Conservation (phyloP, 2,113 vertebrate genomes). For the Nesoenas mayeri region DNA sequence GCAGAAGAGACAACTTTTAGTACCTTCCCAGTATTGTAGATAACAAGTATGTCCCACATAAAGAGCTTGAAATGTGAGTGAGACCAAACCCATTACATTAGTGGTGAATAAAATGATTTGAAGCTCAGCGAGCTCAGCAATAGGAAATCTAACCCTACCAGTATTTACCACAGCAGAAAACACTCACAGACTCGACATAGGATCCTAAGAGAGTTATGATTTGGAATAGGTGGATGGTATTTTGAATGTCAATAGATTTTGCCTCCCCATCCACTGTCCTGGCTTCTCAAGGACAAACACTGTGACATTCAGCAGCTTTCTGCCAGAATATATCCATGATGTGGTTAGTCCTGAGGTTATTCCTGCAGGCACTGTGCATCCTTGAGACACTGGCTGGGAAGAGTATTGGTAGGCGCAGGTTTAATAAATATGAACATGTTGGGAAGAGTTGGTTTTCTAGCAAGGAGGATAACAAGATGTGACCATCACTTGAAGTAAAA, state of each 20-base stretch:
- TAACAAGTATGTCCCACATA: not conserved
- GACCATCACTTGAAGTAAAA: not conserved
- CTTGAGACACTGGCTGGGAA: not conserved
- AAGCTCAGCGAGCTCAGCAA: not conserved
- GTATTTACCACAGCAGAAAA: not conserved
- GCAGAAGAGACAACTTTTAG: not conserved
- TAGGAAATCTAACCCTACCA: not conserved
- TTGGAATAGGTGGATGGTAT: not conserved
- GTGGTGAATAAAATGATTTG: not conserved
- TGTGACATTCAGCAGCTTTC: not conserved
- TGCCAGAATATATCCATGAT: not conserved
- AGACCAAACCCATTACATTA: not conserved
- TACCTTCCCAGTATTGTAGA: not conserved
- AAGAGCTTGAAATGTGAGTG: not conserved
- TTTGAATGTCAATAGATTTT: not conserved
- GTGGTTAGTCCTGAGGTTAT: not conserved
- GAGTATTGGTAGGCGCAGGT: not conserved
- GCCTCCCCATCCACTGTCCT: fast-evolving
- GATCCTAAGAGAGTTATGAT: not conserved
- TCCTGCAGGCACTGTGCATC: not conserved
- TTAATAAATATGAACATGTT: not conserved
- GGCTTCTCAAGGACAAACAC: not conserved
- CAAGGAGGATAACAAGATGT: not conserved
- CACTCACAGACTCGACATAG: not conserved
- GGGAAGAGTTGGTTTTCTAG: not conserved